A percentile compares a stretch with the other conserved stretches of the same genome.
These are phyloP conservation scores for Athalia circularis DNA, from an alignment of 2,888 invertebrate genomes.

Conservation along the genomic window DNA sequence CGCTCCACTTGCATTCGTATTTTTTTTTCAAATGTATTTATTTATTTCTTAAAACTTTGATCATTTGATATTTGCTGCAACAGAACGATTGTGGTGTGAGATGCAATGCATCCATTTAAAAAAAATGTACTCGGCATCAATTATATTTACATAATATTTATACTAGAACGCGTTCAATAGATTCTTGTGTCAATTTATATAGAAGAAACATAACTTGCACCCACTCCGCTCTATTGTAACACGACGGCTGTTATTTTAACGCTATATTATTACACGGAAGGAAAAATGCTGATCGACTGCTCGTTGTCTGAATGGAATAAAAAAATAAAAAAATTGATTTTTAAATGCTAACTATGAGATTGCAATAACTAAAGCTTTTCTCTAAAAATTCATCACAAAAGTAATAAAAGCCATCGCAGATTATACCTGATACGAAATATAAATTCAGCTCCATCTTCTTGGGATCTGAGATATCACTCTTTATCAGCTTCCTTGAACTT, in stretches of 20 bases:
- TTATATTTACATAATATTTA: slow-evolving; percentile 30
- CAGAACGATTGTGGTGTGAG: not conserved
- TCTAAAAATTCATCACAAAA: no score
- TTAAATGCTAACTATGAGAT: no score
- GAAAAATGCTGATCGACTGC: no score
- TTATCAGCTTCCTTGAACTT: no score
- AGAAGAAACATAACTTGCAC: not conserved
- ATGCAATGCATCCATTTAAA: not conserved
- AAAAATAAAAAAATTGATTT: no score
- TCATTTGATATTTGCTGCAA: not conserved
- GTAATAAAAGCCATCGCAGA: no score
- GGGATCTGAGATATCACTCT: no score
- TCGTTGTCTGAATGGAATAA: no score
- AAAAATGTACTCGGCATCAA: not conserved
- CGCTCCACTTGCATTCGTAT: not conserved
- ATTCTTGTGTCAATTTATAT: slow-evolving; percentile 8
- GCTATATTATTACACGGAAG: no score
- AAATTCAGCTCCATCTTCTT: no score
- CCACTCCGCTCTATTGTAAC: not conserved
- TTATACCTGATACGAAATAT: no score
- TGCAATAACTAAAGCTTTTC: no score
- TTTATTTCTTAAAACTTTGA: slow-evolving; percentile 1
- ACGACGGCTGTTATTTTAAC: not conserved
- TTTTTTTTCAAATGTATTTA: slow-evolving; percentile 1
- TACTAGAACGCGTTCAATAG: slow-evolving; percentile 7